Evolutionary conservation across 2,797 vertebrate genomes (phyloP).

Genomic region (Semotilus atromaculatus): DNA sequence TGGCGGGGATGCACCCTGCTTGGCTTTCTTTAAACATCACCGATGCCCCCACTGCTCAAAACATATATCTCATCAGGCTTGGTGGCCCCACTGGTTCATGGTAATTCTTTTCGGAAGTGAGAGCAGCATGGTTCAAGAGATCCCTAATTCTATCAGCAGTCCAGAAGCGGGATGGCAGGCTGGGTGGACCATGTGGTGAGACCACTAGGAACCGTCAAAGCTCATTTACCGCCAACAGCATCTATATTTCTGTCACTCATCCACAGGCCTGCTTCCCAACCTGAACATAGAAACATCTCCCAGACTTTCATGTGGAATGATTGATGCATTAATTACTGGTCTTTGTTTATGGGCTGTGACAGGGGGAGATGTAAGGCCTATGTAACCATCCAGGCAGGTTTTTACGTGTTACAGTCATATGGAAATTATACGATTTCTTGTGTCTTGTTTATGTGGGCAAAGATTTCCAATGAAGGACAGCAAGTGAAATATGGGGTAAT

Average conservation of each 20-base stretch:
- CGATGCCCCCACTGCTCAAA: conserved; percentile 51
- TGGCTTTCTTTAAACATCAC: conserved; percentile 69
- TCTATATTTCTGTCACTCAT: conserved; percentile 70
- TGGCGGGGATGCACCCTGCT: conserved; percentile 66
- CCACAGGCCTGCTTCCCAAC: conserved; percentile 60
- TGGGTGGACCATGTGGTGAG: conserved; percentile 61
- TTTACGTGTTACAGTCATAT: conserved; percentile 44
- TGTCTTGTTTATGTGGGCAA: conserved; percentile 27
- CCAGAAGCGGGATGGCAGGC: conserved; percentile 54
- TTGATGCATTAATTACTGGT: conserved; percentile 70
- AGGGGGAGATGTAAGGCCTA: conserved; percentile 59
- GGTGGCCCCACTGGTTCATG: conserved; percentile 70
- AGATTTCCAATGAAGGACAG: background rate
- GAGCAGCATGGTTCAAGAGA: conserved; percentile 77
- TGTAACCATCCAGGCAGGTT: conserved; percentile 54
- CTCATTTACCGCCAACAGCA: conserved; percentile 70
- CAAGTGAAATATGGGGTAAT: conserved; percentile 14
- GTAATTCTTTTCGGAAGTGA: conserved; percentile 80
- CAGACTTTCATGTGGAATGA: conserved; percentile 68
- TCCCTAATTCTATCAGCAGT: conserved; percentile 77
- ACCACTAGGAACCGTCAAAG: conserved; percentile 70
- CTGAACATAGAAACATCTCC: conserved; percentile 59
- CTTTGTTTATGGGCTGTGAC: conserved; percentile 65
- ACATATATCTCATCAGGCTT: conserved; percentile 51
- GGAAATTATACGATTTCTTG: conserved; percentile 36